These are phyloP conservation scores for Triplophysa yarkandensis DNA, from an alignment of 2,797 vertebrate genomes.

Conservation along the genomic window DNA sequence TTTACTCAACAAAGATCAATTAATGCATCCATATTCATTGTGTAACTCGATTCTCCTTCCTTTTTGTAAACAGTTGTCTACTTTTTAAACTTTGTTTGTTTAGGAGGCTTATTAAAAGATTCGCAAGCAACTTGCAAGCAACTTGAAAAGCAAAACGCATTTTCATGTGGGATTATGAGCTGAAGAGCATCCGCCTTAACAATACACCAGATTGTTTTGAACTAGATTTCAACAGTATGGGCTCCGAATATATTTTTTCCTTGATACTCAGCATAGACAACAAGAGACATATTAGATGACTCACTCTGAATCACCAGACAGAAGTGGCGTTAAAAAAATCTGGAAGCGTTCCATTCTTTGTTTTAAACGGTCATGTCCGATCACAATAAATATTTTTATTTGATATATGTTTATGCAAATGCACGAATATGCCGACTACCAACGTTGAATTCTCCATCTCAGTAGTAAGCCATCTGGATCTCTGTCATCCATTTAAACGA, in stretches of 20 bases:
- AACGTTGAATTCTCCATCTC: neutral
- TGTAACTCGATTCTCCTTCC: neutral
- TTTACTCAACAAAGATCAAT: neutral
- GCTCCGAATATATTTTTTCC: slow-evolving; percentile 12
- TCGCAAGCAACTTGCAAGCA: too few relatives aligned
- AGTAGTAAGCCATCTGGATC: neutral
- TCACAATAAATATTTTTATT: neutral
- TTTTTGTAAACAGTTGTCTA: too few relatives aligned
- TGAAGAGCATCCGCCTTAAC: slow-evolving; percentile 1
- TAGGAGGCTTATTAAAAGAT: too few relatives aligned
- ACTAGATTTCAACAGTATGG: neutral
- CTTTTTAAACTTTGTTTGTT: too few relatives aligned
- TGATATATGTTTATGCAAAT: slow-evolving; percentile 11
- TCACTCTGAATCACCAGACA: slow-evolving; percentile 5
- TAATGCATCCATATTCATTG: neutral
- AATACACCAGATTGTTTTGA: slow-evolving; percentile 1
- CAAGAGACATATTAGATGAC: slow-evolving; percentile 30
- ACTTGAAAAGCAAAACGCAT: neutral
- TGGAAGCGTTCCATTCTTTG: neutral
- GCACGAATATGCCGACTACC: neutral
- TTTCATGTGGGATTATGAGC: neutral
- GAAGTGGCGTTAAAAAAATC: neutral
- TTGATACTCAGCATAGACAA: slow-evolving; percentile 36
- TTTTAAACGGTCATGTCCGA: slow-evolving; percentile 1
- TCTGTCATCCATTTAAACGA: slow-evolving; percentile 11